Evolutionary conservation across 53 echinoderm and acorn worm species (phyloP), one percentile per base, ranked within the genome.

Genomic region (Hippasteria phrygiana): DNA sequence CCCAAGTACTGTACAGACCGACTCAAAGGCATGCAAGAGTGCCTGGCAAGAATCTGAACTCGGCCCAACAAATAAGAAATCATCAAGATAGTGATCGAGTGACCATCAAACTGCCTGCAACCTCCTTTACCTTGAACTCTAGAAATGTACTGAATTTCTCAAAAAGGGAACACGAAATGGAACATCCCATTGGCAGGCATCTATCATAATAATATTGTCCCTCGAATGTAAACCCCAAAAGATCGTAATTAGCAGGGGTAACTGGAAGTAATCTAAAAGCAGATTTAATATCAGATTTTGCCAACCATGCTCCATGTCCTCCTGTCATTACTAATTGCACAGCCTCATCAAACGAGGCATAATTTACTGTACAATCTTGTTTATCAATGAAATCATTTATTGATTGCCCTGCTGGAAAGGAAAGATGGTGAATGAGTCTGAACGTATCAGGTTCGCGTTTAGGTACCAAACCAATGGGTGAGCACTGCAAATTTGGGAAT

Each of bases 371-470:
- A 33, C 78, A 70, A 0, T 42, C 27, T 10, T 64, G 55, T 7
- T 53, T 36, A 39, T 85, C 87, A 12, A 93, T 93, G 13, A 46
- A 41, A 54, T 87, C 90, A 90, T 93, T 93, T 12, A 93, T 62
- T 7, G 90, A 93, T 20, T 38, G 13, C 1, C 87, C 87, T 6
- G 31, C 5, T 27, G 93, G 93, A 22, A 53, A 72, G 0, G 90
- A 93, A 20, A 93, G 66, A 45, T 93, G 90, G n/a, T n/a, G n/a
- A n/a, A n/a, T n/a, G n/a, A n/a, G n/a, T n/a, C n/a, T n/a, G n/a
- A n/a, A n/a, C n/a, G n/a, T n/a, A n/a, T n/a, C n/a, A n/a, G n/a
- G n/a, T n/a, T n/a, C n/a, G n/a, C n/a, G n/a, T n/a, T n/a, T n/a
- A n/a, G n/a, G n/a, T n/a, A n/a, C n/a, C n/a, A n/a, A n/a, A n/a